Percentiles rank a stretch among this genome's conserved stretches.
Evolutionary conservation across 2,888 invertebrate genomes (phyloP).

Genomic region (Platycheirus albimanus): DNA sequence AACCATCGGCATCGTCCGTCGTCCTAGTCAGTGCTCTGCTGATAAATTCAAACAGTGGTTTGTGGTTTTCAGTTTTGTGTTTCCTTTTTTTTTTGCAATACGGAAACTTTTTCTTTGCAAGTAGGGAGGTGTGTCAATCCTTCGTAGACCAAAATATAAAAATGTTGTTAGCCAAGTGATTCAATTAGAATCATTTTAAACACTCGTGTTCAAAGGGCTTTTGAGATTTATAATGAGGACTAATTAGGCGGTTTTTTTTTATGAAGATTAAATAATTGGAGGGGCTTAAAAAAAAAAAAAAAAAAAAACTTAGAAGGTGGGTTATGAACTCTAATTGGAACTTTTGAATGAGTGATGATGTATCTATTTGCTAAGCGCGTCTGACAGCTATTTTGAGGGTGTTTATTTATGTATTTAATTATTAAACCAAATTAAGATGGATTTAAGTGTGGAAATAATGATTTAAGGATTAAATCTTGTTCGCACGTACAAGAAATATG

Average conservation of each 20-base stretch:
- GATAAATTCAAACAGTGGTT: neutral
- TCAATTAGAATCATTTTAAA: slow-evolving; percentile 21
- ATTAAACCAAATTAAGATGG: no score
- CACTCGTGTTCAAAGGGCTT: slow-evolving; percentile 13
- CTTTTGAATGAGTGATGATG: no score
- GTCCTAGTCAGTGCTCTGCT: no score
- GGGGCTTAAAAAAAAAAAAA: neutral
- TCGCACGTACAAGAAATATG: no score
- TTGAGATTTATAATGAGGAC: slow-evolving; percentile 13
- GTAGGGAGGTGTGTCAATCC: neutral
- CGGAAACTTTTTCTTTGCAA: neutral
- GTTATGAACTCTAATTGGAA: no score
- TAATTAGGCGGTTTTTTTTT: slow-evolving; percentile 4
- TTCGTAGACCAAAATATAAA: neutral
- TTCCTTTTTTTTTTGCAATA: neutral
- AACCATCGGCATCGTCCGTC: no score
- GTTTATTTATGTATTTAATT: no score
- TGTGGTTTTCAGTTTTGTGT: slow-evolving; percentile 13
- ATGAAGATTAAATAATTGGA: neutral
- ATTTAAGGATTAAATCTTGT: no score
- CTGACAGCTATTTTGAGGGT: no score
- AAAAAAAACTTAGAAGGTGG: neutral
- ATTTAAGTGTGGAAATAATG: no score
- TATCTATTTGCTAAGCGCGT: no score
- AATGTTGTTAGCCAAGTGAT: slow-evolving; percentile 10